A percentile compares a stretch with the other conserved stretches of the same genome.
phyloP scores from a whole-genome alignment of 1,140 invertebrate species.

The Melipona quadrifasciata region DNA sequence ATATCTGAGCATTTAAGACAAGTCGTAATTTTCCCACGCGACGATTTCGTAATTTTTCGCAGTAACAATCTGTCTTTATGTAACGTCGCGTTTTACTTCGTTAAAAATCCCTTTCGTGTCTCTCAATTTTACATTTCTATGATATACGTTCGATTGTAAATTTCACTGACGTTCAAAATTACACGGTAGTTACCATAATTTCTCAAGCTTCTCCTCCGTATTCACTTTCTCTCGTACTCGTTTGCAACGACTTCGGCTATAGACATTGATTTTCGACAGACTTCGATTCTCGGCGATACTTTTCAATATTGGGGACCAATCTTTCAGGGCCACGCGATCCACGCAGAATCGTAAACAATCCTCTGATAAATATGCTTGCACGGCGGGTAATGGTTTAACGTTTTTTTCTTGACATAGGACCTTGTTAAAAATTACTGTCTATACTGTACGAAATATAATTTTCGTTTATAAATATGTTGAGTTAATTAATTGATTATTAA shows the following conservation, averaged over 20 bases:
- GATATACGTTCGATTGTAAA: constrained; percentile 2
- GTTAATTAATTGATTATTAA: not conserved
- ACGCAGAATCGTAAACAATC: constrained; percentile 59
- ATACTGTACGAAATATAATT: not conserved
- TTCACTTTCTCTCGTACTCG: constrained; percentile 58
- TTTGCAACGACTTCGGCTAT: constrained; percentile 49
- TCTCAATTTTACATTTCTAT: not conserved
- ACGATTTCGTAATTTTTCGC: not conserved
- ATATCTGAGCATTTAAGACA: not conserved
- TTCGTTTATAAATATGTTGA: not conserved
- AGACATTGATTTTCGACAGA: constrained; percentile 57
- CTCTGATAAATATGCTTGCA: constrained; percentile 50
- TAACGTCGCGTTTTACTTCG: not conserved
- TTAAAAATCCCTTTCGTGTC: not conserved
- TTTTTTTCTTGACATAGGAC: constrained; percentile 51
- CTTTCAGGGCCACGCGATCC: constrained; percentile 55
- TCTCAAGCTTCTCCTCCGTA: constrained; percentile 60
- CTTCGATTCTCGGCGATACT: constrained; percentile 57
- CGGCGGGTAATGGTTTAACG: constrained; percentile 39
- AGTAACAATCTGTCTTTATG: not conserved
- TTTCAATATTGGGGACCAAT: constrained; percentile 62
- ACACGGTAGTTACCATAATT: constrained; percentile 59
- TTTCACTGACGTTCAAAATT: not conserved
- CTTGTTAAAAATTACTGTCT: constrained; percentile 43
- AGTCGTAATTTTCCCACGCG: not conserved